These are phyloP conservation scores for Thecophora atra DNA, from an alignment of 2,888 invertebrate species.

Conservation along the genomic window DNA sequence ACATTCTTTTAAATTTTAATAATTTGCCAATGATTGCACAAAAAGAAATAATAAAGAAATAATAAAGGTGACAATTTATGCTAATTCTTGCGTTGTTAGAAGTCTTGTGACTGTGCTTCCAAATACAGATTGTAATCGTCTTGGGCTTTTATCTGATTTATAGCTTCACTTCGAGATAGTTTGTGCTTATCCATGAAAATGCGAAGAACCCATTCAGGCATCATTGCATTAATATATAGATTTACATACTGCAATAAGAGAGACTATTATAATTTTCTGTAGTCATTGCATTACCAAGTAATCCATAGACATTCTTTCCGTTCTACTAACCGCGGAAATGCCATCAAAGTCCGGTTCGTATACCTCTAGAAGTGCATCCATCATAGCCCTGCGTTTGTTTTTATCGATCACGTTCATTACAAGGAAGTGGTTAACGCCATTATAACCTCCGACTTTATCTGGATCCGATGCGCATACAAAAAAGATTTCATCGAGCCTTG, in stretches of 20 bases:
- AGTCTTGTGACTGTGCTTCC: constrained; percentile 45
- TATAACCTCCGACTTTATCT: constrained; percentile 41
- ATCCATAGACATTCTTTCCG: neutral
- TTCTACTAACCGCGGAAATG: constrained; percentile 2
- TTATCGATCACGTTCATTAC: constrained; percentile 41
- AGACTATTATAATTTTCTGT: too few relatives aligned
- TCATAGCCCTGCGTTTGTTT: constrained; percentile 41
- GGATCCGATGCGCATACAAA: constrained; percentile 36
- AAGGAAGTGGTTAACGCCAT: constrained; percentile 43
- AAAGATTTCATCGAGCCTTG: constrained; percentile 42
- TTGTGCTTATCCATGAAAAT: constrained; percentile 57
- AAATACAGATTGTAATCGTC: constrained; percentile 50
- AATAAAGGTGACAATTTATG: neutral
- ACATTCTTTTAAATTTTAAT: too few relatives aligned
- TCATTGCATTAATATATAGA: constrained; percentile 56
- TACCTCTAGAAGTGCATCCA: constrained; percentile 41
- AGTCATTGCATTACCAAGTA: neutral
- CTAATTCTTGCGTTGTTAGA: constrained; percentile 47
- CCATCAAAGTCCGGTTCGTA: constrained; percentile 38
- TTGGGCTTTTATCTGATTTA: constrained; percentile 54
- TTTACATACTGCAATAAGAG: constrained; percentile 49
- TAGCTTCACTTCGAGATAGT: constrained; percentile 51
- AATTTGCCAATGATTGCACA: too few relatives aligned
- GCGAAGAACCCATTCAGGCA: constrained; percentile 59
- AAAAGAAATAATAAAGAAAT: too few relatives aligned